Base-by-base conservation (phyloP, 2,888 invertebrate species). In the Nomada goodeniana region DNA sequence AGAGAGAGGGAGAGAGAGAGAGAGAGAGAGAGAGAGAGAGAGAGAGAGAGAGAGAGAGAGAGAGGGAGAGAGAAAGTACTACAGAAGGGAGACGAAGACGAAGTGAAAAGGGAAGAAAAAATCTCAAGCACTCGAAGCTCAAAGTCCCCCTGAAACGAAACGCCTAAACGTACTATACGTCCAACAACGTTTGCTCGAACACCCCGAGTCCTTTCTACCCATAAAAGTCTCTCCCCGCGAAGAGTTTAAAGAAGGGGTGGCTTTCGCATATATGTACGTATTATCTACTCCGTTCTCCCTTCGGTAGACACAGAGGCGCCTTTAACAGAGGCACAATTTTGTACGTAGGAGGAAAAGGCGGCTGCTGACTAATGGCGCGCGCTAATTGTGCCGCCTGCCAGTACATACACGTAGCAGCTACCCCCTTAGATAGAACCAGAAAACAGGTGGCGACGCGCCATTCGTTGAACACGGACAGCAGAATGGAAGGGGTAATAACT, bases 291-390 rank as follows among this genome's bases (percentile, higher is more conserved):
- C 18, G 70, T 76, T 82, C 80, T 70, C 80, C 77, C 84, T 78
- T 60, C 80, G 79, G 72, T 65, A 88, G 86, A 88, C 86, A 83
- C 81, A 84, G 80, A 84, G 88, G 88, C 87, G 87, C 87, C 88
- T 87, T 86, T 86, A 76, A 75, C 76, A 74, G 36, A 68, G 81
- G 81, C 83, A 79, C 75, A 88, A 88, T 89, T 88, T 88, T 78
- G 76, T 82, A 78, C 81, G 83, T 75, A 82, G 82, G 77, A 82
- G 86, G 87, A 88, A 86, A 89, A 89, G 89, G 86, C 83, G 90
- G 86, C 84, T 83, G 91, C 86, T 90, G 91, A 91, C 92, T 93
- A 93, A 93, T 93, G 92, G 92, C 86, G 90, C 86, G 90, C 90
- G 90, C 92, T 93, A 93, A 93, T 92, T 92, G 91, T 90, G 81